Percentiles rank a stretch among this genome's conserved stretches.
phyloP scores from a whole-genome alignment of 1,140 invertebrate species.

The Neodiprion virginianus region DNA sequence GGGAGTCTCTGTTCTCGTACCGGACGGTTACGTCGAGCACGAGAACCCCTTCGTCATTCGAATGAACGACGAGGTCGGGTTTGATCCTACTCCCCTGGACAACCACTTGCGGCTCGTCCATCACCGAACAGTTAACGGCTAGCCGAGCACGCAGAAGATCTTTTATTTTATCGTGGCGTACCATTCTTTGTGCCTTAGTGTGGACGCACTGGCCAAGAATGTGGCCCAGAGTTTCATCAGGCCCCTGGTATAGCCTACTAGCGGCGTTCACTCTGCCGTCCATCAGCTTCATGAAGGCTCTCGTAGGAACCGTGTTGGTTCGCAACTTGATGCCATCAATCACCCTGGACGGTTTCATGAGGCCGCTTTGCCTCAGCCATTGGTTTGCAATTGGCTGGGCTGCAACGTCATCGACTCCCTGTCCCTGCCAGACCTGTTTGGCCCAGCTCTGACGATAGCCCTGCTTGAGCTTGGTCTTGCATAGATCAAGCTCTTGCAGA shows the following conservation, averaged over 20 bases:
- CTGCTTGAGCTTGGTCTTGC: conserved; percentile 10
- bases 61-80: conserved; percentile 5
- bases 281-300: not conserved
- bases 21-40: not conserved
- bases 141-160: not conserved
- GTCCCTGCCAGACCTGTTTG: conserved; percentile 28
- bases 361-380: conserved; percentile 23
- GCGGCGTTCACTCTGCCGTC: not conserved
- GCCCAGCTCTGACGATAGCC: too few relatives aligned
- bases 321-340: not conserved
- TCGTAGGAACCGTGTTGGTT: not conserved
- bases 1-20: not conserved
- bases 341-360: conserved; percentile 28
- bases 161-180: not conserved
- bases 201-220: not conserved
- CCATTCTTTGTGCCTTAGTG: not conserved
- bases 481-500: conserved; percentile 9
- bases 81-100: not conserved
- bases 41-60: not conserved
- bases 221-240: not conserved
- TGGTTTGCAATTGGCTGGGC: conserved; percentile 27
- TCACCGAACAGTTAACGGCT: not conserved
- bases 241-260: not conserved
- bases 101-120: not conserved
- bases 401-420: conserved; percentile 27